phyloP scores from a whole-genome alignment of 2,797 vertebrate species.

The Lagocephalus sceleratus region DNA sequence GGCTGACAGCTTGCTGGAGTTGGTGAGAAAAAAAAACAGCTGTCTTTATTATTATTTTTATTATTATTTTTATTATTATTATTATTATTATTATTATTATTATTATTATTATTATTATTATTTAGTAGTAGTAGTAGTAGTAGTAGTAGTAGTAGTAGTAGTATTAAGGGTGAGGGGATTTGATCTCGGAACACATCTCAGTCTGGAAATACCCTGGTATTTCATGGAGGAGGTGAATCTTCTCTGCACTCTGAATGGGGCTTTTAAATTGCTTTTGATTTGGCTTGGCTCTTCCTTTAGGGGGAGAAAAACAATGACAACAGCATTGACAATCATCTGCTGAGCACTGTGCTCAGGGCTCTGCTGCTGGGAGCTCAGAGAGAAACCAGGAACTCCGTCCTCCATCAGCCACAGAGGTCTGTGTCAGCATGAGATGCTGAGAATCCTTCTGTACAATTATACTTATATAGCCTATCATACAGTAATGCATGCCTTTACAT shows the following conservation, averaged over 20 bases:
- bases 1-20: slow-evolving; percentile 50
- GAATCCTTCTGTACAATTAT: neutral
- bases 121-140: no score
- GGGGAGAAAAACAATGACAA: slow-evolving; percentile 54
- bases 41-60: no score
- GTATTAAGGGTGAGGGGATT: no score
- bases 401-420: slow-evolving; percentile 82
- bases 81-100: no score
- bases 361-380: slow-evolving; percentile 73
- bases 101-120: no score
- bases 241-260: slow-evolving; percentile 2
- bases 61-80: no score
- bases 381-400: slow-evolving; percentile 73
- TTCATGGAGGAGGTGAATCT: neutral
- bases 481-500: neutral
- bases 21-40: slow-evolving; percentile 69
- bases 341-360: slow-evolving; percentile 62
- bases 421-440: neutral
- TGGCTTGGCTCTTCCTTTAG: slow-evolving; percentile 45
- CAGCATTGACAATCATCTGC: slow-evolving; percentile 40
- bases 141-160: no score
- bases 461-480: neutral
- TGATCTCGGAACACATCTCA: neutral
- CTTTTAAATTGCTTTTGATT: slow-evolving; percentile 5
- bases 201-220: neutral